These are phyloP conservation scores for Protonibea diacanthus DNA, from an alignment of 2,797 vertebrate species.

Conservation along the genomic window DNA sequence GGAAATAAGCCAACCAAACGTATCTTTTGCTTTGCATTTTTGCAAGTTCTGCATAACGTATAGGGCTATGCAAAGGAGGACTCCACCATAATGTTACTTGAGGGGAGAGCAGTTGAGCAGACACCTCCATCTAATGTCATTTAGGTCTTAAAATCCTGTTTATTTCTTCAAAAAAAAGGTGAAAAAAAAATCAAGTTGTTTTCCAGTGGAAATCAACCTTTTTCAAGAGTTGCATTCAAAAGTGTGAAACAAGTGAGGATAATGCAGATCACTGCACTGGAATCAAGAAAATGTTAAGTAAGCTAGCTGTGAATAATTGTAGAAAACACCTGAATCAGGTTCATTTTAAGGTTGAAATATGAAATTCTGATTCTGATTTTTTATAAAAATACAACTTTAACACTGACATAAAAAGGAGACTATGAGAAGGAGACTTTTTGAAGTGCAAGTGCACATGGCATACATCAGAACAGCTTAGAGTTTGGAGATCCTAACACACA, in stretches of 20 bases:
- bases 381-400: constrained; percentile 30
- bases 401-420: constrained; percentile 16
- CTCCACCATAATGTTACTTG: constrained; percentile 11
- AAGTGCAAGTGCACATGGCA: constrained; percentile 22
- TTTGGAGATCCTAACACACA: constrained; percentile 42
- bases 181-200: background rate
- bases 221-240: background rate
- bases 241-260: background rate
- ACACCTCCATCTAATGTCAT: background rate
- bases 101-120: constrained; percentile 25
- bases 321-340: constrained; percentile 18
- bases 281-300: background rate
- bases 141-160: background rate
- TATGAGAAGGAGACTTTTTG: constrained; percentile 20
- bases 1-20: constrained; percentile 30
- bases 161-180: constrained; percentile 2
- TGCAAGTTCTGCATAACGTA: constrained; percentile 6
- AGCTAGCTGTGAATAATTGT: background rate
- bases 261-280: background rate
- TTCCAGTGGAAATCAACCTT: background rate
- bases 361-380: background rate
- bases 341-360: constrained; percentile 11
- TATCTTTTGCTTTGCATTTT: constrained; percentile 55
- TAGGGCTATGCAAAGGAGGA: constrained; percentile 52
- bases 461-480: constrained; percentile 42